Conservation (phyloP, 2,888 invertebrate species). For the Acronicta leporina region DNA sequence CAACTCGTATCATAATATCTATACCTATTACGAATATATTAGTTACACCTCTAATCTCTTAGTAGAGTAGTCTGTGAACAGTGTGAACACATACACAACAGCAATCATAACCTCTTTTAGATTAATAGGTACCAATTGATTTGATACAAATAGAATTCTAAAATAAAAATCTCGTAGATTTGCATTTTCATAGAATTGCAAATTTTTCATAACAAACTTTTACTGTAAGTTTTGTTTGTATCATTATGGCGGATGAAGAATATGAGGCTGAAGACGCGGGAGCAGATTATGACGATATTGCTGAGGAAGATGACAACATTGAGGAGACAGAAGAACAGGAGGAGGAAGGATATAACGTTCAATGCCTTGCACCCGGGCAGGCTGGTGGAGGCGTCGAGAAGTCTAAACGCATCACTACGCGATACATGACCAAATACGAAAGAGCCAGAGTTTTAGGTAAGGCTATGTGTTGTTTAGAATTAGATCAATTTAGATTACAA, state of each 20-base stretch:
- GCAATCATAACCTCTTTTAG: too few species aligned
- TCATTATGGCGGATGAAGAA: constrained; percentile 94
- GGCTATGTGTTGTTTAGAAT: constrained; percentile 37
- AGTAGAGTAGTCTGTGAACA: too few species aligned
- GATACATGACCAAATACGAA: constrained; percentile 98
- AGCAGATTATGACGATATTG: constrained; percentile 96
- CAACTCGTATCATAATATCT: too few species aligned
- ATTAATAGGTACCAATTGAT: too few species aligned
- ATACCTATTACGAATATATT: too few species aligned
- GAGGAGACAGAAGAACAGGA: constrained; percentile 96
- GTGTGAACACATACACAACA: too few species aligned
- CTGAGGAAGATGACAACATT: constrained; percentile 95
- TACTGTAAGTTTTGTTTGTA: neutral
- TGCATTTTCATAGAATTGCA: too few species aligned
- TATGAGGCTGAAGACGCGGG: constrained; percentile 94
- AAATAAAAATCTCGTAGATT: too few species aligned
- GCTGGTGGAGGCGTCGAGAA: constrained; percentile 95
- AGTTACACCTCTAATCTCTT: too few species aligned
- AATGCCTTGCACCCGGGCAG: constrained; percentile 94
- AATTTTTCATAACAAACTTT: neutral
- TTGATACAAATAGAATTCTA: too few species aligned
- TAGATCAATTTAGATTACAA: too few species aligned
- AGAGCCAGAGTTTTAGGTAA: constrained; percentile 82
- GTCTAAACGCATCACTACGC: constrained; percentile 97
- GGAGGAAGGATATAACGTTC: constrained; percentile 95